Base-by-base conservation (phyloP, 2,113 vertebrate species). In the Pelobates fuscus region DNA sequence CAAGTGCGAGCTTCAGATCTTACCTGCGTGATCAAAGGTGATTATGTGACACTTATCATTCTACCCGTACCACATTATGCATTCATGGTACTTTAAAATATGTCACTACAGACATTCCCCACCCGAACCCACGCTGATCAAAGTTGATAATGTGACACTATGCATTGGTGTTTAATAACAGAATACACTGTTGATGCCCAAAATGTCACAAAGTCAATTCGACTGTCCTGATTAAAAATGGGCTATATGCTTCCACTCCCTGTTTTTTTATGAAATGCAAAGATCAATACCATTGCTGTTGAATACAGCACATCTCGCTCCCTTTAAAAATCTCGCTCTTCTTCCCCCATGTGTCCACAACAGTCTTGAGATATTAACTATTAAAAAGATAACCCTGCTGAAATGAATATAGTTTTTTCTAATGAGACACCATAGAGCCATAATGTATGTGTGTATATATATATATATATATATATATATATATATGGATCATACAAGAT, bases 21-120 rank as follows among this genome's bases (percentile, higher is more conserved):
- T 75, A 75, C 71, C 71, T 75, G 63, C 18, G 23, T 75, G 71
- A 75, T 75, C 71, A 75, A 75, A 75, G 59, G 52, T 67, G 60
- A 59, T 67, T 20, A 52, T 46, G n/a, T 75, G 63, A 75, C 71
- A 75, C 54, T n/a, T 52, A 75, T 67, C 71, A 37, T 44, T 75
- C 63, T 75, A 62, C 63, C 62, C 37, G 57, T 58, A 52, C 58
- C 43, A 23, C 37, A 75, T 75, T 75, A 75, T 66, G 65, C 65
- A 75, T 75, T 75, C 71, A 75, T 75, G 71, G 52, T 52, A 62
- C 71, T 63, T 75, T 67, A 75, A 75, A 75, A 66, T 15, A 15
- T 75, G 62, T 75, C 71, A 75, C 37, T 12, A 44, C 25, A 67
- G 71, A 75, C 49, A 43, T 49, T 66, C 71, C 54, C 71, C 71